A percentile compares a stretch with the other conserved stretches of the same genome.
These are phyloP conservation scores for Florisuga fusca DNA, from an alignment of 2,797 vertebrate species.

Conservation along the genomic window DNA sequence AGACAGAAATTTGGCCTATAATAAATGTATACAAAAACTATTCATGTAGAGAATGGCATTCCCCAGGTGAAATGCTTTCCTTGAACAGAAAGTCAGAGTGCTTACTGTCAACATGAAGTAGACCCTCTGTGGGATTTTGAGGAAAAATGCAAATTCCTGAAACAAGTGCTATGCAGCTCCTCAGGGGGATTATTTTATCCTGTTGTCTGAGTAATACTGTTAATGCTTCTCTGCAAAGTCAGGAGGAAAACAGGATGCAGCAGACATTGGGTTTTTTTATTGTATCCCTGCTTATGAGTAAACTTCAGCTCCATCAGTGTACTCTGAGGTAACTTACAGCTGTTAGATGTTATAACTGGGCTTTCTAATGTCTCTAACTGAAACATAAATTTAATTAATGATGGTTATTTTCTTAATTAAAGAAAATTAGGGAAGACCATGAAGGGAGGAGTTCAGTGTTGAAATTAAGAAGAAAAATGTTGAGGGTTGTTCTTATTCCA, in stretches of 20 bases:
- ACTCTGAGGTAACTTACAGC: not conserved
- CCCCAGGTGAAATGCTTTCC: not conserved
- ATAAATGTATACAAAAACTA: not conserved
- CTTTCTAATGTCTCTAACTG: not conserved
- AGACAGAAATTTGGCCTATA: constrained; percentile 34
- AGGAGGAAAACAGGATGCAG: not conserved
- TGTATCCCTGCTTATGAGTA: not conserved
- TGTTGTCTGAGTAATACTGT: not conserved
- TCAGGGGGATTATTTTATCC: not conserved
- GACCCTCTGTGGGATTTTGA: not conserved
- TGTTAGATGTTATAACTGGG: not conserved
- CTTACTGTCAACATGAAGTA: not conserved
- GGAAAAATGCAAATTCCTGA: constrained; percentile 1
- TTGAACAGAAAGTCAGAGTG: not conserved
- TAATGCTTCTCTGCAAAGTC: not conserved
- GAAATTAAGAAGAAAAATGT: not conserved
- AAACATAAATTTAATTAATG: not conserved
- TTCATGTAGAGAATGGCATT: not conserved
- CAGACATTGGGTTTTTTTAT: not conserved
- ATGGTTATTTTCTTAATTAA: not conserved
- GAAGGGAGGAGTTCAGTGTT: not conserved
- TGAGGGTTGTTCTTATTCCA: not conserved
- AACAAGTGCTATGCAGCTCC: not conserved
- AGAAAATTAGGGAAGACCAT: not conserved
- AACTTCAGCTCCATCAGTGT: not conserved